Evolutionary conservation across 2,797 vertebrate species (phyloP).

Genomic region (Halcyon leucocephala): DNA sequence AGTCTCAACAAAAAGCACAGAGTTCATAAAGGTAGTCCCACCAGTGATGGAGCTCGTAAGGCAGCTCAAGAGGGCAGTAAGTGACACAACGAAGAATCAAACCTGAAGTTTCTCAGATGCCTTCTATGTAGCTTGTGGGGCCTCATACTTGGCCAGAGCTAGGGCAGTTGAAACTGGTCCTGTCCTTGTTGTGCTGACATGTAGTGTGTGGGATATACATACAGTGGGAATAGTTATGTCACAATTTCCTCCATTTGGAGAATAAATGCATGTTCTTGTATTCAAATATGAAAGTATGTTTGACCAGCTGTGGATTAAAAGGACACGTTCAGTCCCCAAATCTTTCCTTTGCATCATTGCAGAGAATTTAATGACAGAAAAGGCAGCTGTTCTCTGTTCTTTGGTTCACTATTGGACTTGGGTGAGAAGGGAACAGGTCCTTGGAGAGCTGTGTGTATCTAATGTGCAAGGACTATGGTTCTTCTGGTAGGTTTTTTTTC

Average conservation of each 20-base stretch:
- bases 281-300: background rate
- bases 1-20: background rate
- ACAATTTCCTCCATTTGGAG: background rate
- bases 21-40: background rate
- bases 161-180: background rate
- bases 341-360: background rate
- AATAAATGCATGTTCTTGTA: background rate
- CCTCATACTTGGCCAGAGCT: background rate
- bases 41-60: background rate
- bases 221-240: background rate
- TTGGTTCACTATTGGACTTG: background rate
- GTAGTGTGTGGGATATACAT: too few relatives aligned
- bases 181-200: background rate
- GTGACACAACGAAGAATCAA: background rate
- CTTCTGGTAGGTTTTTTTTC: background rate
- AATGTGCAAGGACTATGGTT: background rate
- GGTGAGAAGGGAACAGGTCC: fast-evolving
- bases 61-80: background rate
- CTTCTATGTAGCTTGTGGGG: background rate
- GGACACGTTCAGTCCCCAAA: background rate
- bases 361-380: background rate
- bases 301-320: background rate
- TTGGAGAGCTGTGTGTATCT: background rate
- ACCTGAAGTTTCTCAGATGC: background rate
- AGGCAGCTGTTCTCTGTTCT: background rate